Percentiles rank a stretch among this genome's conserved stretches.
Conservation (phyloP, 64 coral and sea anemone genomes). For the Hydrozoanthus tunicans region DNA sequence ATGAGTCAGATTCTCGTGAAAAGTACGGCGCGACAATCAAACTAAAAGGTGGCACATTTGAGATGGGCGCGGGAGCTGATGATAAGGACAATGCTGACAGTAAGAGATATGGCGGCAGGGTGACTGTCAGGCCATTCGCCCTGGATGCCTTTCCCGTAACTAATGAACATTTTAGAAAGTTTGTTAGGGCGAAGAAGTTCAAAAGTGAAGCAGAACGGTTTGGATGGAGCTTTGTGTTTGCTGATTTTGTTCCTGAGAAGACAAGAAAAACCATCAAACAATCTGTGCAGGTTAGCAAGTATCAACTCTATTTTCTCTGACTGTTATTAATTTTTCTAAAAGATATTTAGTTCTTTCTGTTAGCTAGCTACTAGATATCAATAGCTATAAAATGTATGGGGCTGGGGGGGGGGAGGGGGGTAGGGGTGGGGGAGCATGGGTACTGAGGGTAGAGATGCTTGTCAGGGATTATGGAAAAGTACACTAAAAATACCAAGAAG, state of each 20-base stretch:
- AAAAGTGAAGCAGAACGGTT: conserved; percentile 86
- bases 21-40: background rate
- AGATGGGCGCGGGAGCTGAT: conserved; percentile 8
- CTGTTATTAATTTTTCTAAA: background rate
- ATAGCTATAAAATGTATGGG: no score
- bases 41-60: conserved; percentile 25
- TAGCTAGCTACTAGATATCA: background rate
- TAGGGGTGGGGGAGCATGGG: no score
- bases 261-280: conserved; percentile 75
- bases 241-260: conserved; percentile 72
- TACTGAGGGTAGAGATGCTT: no score
- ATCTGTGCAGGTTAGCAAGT: conserved; percentile 70
- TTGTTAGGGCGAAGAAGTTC: conserved; percentile 80
- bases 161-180: conserved; percentile 83
- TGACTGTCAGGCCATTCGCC: conserved; percentile 66
- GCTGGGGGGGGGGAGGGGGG: no score
- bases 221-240: conserved; percentile 91
- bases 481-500: no score
- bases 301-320: background rate
- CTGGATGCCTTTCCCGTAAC: conserved; percentile 85
- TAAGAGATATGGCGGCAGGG: background rate
- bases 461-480: no score
- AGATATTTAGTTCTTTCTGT: background rate
- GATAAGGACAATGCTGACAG: background rate
- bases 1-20: background rate